These are phyloP conservation scores for Proteles cristata DNA, from an alignment of 2,113 vertebrate species.

Conservation along the genomic window DNA sequence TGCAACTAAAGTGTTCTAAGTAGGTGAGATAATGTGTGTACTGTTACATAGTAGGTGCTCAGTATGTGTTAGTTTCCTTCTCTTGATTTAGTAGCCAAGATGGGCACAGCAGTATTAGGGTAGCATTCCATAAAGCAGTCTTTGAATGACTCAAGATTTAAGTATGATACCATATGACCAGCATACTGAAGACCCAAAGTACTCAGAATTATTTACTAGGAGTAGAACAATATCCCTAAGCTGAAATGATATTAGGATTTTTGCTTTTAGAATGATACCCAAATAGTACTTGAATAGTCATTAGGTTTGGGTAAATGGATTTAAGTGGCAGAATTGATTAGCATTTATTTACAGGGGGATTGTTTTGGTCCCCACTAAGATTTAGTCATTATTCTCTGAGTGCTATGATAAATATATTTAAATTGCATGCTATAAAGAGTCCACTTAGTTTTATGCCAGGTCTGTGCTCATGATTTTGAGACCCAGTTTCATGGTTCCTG, in stretches of 20 bases:
- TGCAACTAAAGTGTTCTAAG: not conserved
- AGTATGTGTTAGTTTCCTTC: not conserved
- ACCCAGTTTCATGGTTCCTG: not conserved
- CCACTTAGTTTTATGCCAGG: not conserved
- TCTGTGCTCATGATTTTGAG: not conserved
- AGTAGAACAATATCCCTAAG: not conserved
- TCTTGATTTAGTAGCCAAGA: not conserved
- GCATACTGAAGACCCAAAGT: not conserved
- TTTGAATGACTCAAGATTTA: not conserved
- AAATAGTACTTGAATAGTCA: not conserved
- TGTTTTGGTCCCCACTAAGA: not conserved
- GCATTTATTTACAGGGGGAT: conserved; percentile 2
- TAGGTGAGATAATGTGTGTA: not conserved
- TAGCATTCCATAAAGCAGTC: not conserved
- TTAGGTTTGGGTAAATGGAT: not conserved
- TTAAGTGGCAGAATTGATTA: not conserved
- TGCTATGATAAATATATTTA: not conserved
- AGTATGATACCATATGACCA: not conserved
- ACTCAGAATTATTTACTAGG: not conserved
- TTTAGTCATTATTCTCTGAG: not conserved
- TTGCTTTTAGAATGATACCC: not conserved
- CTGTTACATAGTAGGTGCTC: not conserved
- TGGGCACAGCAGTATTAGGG: not conserved
- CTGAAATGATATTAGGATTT: not conserved
- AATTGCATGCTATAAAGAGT: not conserved